Base-by-base conservation (phyloP, 2,888 invertebrate species). In the Saturnia pavonia region DNA sequence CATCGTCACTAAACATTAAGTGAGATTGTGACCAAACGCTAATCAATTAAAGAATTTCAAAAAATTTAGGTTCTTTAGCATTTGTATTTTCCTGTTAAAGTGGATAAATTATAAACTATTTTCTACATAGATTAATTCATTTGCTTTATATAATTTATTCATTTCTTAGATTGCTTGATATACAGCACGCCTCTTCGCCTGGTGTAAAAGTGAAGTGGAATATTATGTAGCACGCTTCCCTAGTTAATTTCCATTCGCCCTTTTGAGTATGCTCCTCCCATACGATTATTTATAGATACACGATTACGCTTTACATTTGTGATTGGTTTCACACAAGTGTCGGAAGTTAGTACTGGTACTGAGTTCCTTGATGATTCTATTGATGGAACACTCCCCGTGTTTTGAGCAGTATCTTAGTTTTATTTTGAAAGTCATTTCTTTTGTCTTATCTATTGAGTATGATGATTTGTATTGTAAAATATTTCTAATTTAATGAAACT, bases 271-370 rank as follows among this genome's bases (percentile, higher is more conserved):
- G 63, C 9, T 63, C 8, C n/a, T 63, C 16, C 16, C 40, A 40
- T 63, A 63, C 25, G 40, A 40, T 34, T 63, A 40, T 63, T 40
- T 63, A 63, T 63, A 63, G 63, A 34, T 63, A 63, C 63, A 19
- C 14, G 63, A 63, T 63, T 34, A 34, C 40, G 63, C 34, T 63
- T 40, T 63, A 63, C 34, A 63, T 8, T 34, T 63, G 57, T 25
- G 27, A 63, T 51, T n/a, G 19, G 16, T 63, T 63, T 63, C 16
- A 63, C 34, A 19, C 14, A 63, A 63, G 63, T 63, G 63, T 34
- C 34, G 27, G 34, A 63, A 40, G 63, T 63, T 60, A 60, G 25
- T 27, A 60, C 16, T 60, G 3, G 60, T n/a, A n/a, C n/a, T n/a
- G n/a, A n/a, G n/a, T n/a, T n/a, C n/a, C n/a, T n/a, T n/a, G n/a